These are phyloP conservation scores for Furcula furcula DNA, from an alignment of 2,888 invertebrate species.

Conservation along the genomic window DNA sequence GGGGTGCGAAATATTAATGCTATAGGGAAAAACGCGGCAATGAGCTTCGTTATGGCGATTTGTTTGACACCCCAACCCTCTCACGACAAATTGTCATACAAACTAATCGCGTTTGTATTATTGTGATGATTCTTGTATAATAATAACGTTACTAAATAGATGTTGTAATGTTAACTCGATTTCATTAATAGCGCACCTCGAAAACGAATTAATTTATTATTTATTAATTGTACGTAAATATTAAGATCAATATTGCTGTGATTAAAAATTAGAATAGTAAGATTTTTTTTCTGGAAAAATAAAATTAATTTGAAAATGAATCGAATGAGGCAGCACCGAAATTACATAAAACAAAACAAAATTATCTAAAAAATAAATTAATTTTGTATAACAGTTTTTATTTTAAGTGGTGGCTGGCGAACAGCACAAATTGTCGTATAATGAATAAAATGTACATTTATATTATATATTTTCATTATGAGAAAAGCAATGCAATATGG, in stretches of 20 bases:
- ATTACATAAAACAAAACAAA: conserved; percentile 16
- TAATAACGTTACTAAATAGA: conserved; percentile 55
- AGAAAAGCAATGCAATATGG: conserved; percentile 69
- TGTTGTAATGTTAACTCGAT: conserved; percentile 50
- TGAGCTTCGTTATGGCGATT: conserved; percentile 73
- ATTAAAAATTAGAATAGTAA: conserved; percentile 61
- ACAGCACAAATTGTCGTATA: conserved; percentile 46
- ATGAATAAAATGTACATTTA: conserved; percentile 42
- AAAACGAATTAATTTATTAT: conserved; percentile 71
- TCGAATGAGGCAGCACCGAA: conserved; percentile 9
- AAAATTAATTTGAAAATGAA: not conserved
- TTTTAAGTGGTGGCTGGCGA: conserved; percentile 39
- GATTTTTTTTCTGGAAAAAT: conserved; percentile 45
- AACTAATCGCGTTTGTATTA: conserved; percentile 63
- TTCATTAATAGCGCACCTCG: conserved; percentile 44
- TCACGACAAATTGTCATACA: conserved; percentile 62
- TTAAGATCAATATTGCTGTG: conserved; percentile 63
- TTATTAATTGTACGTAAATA: conserved; percentile 53
- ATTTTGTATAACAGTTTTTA: too few relatives aligned
- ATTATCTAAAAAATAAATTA: too few relatives aligned
- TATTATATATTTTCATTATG: conserved; percentile 64
- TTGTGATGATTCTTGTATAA: conserved; percentile 55
- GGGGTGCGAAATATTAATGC: conserved; percentile 77
- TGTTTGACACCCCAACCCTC: conserved; percentile 61
- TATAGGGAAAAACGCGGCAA: conserved; percentile 65